phyloP scores from a whole-genome alignment of 2,113 vertebrate genomes.

The Furnarius figulus region DNA sequence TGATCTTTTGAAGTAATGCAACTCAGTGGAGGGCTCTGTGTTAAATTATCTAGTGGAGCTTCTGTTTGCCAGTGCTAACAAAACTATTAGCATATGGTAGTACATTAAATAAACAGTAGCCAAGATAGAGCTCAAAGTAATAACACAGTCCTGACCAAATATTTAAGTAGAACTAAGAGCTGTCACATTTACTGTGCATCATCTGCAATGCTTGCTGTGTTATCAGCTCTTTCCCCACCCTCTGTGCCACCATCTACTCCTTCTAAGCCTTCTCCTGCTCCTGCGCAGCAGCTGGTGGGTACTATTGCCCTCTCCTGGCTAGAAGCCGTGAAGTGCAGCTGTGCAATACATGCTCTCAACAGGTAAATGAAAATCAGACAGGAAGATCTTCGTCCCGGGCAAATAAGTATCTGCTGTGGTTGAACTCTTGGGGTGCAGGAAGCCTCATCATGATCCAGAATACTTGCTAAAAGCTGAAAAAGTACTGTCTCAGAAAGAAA shows the following conservation, averaged over 20 bases:
- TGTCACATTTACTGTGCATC: neutral
- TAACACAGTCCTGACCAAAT: neutral
- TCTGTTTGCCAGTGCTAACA: neutral
- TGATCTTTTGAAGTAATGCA: neutral
- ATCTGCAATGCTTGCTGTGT: neutral
- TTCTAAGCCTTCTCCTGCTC: neutral
- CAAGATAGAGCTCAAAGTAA: neutral
- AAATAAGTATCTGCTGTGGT: neutral
- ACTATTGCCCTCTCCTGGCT: slow-evolving; percentile 30
- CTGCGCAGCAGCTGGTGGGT: neutral
- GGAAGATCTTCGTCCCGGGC: neutral
- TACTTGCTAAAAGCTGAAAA: neutral
- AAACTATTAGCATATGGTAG: neutral
- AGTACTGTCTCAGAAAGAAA: neutral
- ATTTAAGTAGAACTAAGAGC: neutral
- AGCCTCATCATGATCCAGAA: neutral
- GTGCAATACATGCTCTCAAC: rapidly evolving
- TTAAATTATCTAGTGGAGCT: neutral
- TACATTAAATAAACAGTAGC: neutral
- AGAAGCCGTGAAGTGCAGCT: neutral
- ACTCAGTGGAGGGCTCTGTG: neutral
- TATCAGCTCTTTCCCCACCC: neutral
- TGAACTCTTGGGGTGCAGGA: neutral
- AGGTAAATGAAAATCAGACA: neutral
- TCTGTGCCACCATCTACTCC: neutral